These are phyloP conservation scores for Galeopterus variegatus DNA, from an alignment of 2,113 vertebrate species.

Conservation along the genomic window DNA sequence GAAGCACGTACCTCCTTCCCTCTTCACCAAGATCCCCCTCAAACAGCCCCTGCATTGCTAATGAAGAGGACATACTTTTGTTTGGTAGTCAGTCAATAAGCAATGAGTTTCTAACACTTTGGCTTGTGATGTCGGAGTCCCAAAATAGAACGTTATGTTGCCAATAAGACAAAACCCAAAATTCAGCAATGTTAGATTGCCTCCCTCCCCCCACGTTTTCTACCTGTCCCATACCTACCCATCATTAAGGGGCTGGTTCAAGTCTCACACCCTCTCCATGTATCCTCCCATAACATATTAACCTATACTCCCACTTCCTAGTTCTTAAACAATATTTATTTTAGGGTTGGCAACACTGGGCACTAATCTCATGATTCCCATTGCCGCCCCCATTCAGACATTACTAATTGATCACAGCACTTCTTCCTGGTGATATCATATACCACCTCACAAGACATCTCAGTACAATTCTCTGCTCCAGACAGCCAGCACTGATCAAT, in stretches of 20 bases:
- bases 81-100: slow-evolving; percentile 47
- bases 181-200: not conserved
- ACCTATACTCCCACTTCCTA: not conserved
- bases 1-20: slow-evolving; percentile 40
- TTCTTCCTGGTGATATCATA: not conserved
- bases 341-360: not conserved
- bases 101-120: not conserved
- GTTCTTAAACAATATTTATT: not conserved
- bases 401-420: slow-evolving; percentile 69
- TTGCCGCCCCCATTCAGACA: slow-evolving; percentile 53
- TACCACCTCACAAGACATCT: not conserved
- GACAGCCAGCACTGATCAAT: slow-evolving; percentile 41
- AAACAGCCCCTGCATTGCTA: not conserved
- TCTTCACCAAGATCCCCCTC: not conserved
- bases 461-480: slow-evolving; percentile 6
- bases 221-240: not conserved
- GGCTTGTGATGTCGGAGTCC: not conserved
- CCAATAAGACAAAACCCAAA: slow-evolving; percentile 30
- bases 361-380: not conserved
- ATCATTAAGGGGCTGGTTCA: not conserved
- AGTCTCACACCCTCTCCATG: not conserved
- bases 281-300: not conserved
- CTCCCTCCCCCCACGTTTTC: not conserved
- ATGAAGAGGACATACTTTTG: not conserved
- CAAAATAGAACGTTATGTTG: slow-evolving; percentile 46